These are phyloP conservation scores for Blastobasis lacticolella DNA, from an alignment of 2,888 invertebrate genomes.

Conservation along the genomic window DNA sequence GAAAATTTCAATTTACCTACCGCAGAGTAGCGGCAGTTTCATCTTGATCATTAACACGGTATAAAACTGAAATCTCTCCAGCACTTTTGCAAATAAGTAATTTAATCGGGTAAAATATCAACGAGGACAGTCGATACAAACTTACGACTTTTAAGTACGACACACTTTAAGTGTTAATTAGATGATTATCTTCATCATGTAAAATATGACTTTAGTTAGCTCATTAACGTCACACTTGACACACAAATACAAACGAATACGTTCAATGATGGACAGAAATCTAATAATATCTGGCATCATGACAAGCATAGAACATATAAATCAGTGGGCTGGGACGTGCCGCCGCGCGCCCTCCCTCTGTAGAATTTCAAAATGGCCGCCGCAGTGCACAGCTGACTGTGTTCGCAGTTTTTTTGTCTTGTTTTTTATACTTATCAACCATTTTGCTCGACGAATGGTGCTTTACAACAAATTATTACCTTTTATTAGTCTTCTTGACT, in stretches of 20 bases:
- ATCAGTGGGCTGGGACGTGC: constrained; percentile 44
- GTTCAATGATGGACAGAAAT: constrained; percentile 42
- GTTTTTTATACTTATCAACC: neutral
- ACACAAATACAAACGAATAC: neutral
- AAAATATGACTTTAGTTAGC: no score
- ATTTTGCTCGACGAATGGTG: neutral
- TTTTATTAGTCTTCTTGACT: no score
- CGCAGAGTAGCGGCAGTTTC: constrained; percentile 22
- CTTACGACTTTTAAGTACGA: no score
- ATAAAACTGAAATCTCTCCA: no score
- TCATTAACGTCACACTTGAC: no score
- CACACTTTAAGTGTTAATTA: no score
- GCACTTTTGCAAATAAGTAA: no score
- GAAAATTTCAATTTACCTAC: constrained; percentile 32
- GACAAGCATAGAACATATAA: constrained; percentile 44
- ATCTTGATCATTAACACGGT: no score
- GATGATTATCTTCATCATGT: no score
- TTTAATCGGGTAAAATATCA: no score
- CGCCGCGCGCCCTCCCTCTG: constrained; percentile 36
- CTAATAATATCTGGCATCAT: constrained; percentile 5
- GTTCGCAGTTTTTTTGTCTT: constrained; percentile 36
- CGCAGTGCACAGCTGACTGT: constrained; percentile 46
- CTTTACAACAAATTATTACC: no score
- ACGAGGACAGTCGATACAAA: no score
- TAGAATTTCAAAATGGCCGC: constrained; percentile 60